phyloP scores from a whole-genome alignment of 2,888 invertebrate species.

The Ectobius pallidus region DNA sequence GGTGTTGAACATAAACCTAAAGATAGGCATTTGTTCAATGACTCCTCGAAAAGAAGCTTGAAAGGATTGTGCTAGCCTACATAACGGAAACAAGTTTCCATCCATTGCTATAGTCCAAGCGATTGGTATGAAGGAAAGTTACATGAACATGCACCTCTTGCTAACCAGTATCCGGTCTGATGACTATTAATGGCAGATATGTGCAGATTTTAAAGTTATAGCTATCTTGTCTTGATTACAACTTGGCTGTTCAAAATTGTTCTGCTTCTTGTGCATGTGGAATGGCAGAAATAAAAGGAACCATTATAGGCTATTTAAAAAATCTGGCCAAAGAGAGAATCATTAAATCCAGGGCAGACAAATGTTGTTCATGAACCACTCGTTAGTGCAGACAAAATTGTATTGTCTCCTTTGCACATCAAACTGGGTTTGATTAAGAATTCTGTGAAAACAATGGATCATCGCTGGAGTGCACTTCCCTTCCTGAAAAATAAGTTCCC shows the following conservation, averaged over 20 bases:
- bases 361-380: background rate
- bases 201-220: background rate
- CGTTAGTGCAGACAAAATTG: background rate
- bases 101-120: background rate
- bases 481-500: background rate
- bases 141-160: background rate
- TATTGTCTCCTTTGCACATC: constrained; percentile 9
- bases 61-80: background rate
- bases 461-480: background rate
- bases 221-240: background rate
- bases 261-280: background rate
- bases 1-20: background rate
- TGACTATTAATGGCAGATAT: background rate
- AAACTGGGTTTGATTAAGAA: constrained; percentile 17
- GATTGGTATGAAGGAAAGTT: background rate
- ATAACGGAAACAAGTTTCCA: background rate
- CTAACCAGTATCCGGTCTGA: background rate
- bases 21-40: background rate
- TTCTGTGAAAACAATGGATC: background rate
- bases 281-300: background rate
- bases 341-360: background rate
- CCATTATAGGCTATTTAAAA: background rate
- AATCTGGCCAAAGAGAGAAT: background rate
- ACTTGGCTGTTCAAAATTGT: background rate
- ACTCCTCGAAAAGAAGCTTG: background rate